phyloP scores from a whole-genome alignment of 2,113 vertebrate genomes.

The Scopus umbretta region DNA sequence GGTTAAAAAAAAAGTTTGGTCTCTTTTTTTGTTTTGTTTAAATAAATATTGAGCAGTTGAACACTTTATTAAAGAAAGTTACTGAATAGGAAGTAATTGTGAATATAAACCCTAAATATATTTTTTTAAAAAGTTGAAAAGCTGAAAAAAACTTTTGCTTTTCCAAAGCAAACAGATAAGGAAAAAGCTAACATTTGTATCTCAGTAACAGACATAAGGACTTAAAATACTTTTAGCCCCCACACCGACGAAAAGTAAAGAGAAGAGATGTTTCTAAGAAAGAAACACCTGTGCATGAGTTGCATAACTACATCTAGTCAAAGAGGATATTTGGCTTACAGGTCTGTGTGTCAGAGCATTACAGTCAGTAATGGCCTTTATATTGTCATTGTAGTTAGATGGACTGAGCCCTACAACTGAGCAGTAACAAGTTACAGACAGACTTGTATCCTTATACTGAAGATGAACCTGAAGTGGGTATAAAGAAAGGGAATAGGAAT shows the following conservation, averaged over 20 bases:
- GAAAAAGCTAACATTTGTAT: neutral
- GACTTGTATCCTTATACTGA: too few relatives aligned
- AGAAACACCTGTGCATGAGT: neutral
- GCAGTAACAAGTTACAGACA: neutral
- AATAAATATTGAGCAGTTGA: neutral
- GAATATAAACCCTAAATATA: neutral
- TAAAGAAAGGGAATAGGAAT: neutral
- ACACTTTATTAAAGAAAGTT: neutral
- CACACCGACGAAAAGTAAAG: neutral
- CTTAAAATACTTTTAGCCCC: neutral
- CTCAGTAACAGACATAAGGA: neutral
- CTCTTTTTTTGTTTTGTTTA: neutral
- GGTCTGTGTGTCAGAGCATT: neutral
- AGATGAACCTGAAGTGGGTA: neutral
- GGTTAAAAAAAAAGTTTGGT: neutral
- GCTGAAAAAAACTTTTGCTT: neutral
- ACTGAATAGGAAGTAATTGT: neutral
- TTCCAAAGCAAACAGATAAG: neutral
- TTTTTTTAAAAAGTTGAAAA: neutral
- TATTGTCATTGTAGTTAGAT: fast-evolving
- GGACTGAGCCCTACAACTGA: neutral
- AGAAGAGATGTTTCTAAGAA: neutral
- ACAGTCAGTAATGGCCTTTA: neutral
- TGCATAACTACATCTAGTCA: neutral
- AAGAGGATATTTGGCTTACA: neutral